phyloP scores from a whole-genome alignment of 1,140 invertebrate species.

The Goniozus legneri region DNA sequence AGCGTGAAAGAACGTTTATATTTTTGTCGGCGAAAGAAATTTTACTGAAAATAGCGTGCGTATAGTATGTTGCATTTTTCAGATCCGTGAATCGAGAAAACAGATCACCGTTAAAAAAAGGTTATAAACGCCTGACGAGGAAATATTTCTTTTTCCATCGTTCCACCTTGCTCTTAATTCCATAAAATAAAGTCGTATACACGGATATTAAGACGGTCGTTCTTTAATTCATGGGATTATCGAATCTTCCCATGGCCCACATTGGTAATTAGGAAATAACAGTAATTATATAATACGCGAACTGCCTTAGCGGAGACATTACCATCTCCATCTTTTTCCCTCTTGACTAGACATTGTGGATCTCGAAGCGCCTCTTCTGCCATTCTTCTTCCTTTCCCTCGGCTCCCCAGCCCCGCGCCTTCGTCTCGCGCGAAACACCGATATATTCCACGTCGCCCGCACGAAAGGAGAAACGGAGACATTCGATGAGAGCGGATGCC shows the following conservation, averaged over 20 bases:
- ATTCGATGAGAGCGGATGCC: conserved; percentile 54
- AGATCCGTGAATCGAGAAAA: no score
- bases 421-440: background rate
- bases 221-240: conserved; percentile 56
- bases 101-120: conserved; percentile 40
- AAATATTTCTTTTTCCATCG: conserved; percentile 39
- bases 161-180: no score
- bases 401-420: background rate
- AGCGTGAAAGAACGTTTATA: no score
- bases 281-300: conserved; percentile 53
- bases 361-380: background rate
- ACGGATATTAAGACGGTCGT: conserved; percentile 32
- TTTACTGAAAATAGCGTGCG: no score
- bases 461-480: conserved; percentile 23
- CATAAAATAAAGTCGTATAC: conserved; percentile 39
- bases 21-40: no score
- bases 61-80: no score
- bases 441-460: no score
- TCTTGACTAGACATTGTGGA: background rate
- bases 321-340: background rate
- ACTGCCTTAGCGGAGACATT: conserved; percentile 21
- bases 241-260: conserved; percentile 51
- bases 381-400: background rate
- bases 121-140: conserved; percentile 24
- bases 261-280: conserved; percentile 53